Conservation (phyloP, 2,113 vertebrate species). For the Rhinoptilus africanus region DNA sequence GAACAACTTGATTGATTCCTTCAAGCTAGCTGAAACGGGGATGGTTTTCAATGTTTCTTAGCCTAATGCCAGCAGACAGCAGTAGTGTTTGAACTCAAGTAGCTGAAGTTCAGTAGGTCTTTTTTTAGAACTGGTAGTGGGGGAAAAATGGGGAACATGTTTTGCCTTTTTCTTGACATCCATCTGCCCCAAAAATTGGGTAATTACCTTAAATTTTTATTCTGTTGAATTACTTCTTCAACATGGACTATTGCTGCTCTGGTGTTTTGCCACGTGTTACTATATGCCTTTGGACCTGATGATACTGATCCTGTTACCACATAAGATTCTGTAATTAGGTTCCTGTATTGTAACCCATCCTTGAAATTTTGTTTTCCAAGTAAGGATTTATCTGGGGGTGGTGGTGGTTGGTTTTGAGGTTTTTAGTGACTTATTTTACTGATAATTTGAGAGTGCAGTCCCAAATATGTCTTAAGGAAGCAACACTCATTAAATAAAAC, state of each 20-base stretch:
- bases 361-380: neutral
- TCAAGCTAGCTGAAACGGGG: neutral
- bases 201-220: neutral
- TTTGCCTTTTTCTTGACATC: neutral
- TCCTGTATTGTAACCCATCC: neutral
- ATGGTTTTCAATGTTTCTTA: neutral
- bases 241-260: neutral
- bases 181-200: neutral
- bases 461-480: neutral
- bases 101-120: neutral
- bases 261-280: neutral
- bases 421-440: neutral
- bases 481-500: neutral
- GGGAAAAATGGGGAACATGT: accelerated
- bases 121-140: neutral
- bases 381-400: neutral
- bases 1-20: neutral
- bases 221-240: neutral
- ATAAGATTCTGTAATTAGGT: neutral
- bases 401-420: neutral
- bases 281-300: neutral
- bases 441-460: neutral
- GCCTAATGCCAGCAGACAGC: neutral
- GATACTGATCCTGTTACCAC: neutral
- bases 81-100: neutral